Base-by-base conservation (phyloP, 2,113 vertebrate species). In the Ammodytes dubius region DNA sequence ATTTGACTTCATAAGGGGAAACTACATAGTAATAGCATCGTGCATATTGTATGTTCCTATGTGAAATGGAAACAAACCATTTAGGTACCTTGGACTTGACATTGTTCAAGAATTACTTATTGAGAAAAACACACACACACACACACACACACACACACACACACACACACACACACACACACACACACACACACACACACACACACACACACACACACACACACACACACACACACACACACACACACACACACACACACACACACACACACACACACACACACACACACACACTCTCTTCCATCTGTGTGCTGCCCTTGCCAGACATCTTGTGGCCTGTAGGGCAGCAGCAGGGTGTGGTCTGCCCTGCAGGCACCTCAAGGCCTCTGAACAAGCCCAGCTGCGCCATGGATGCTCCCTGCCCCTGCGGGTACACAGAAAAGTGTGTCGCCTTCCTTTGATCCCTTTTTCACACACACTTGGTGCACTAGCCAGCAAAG, bases 371-470 rank as follows among this genome's bases (percentile, higher is more conserved):
- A 78, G 91, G 88, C 79, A 86, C 93, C 92, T 90, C 74, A 8
- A 87, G 92, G 90, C 27, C 88, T 86, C 69, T 70, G 87, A 82
- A 84, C 82, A 50, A 79, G 84, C 84, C 77, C 92, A 93, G 93
- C 93, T 93, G 92, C 40, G 81, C 74, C 49, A 12, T 67, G 85
- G 80, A 91, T 79, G 77, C 81, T 82, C 70, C 58, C 72, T 52
- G 84, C 83, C 81, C 85, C 66, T 27, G 27, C 4, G 40, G 84
- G 84, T 76, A 60, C 53, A 5, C 3, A 63, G 75, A 27, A 82
- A 77, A 71, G 74, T 69, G 77, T 81, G 83, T 79, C 67, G 63
- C 73, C 70, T 50, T 75, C 40, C 74, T 89, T 77, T 87, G 67
- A 84, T 88, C 88, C 49, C 12, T 72, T 81, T 77, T 83, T 79